Conservation (phyloP, 2,888 invertebrate species). For the Syrphus vitripennis region DNA sequence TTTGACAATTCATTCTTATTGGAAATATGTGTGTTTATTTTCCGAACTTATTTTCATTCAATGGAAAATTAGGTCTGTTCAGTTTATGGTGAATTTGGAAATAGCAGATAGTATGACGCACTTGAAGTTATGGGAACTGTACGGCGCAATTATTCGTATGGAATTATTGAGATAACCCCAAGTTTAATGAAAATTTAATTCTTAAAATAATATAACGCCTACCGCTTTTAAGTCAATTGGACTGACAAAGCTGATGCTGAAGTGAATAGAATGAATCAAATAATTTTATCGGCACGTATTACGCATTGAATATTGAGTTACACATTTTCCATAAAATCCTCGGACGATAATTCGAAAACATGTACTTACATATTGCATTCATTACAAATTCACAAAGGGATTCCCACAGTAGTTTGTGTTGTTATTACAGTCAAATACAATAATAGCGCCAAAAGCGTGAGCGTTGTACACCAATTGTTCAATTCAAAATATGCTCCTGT, state of each 20-base stretch:
- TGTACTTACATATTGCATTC: not conserved
- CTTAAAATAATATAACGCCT: too few relatives aligned
- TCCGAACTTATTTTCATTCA: too few relatives aligned
- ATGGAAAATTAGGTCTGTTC: too few relatives aligned
- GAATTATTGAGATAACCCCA: too few relatives aligned
- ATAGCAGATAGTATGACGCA: too few relatives aligned
- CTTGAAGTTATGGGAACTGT: too few relatives aligned
- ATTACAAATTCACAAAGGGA: not conserved
- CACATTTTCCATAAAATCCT: not conserved
- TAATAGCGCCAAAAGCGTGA: conserved; percentile 13
- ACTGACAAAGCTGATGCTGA: not conserved
- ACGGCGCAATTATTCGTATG: too few relatives aligned
- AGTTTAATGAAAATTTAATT: too few relatives aligned
- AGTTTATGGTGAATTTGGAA: too few relatives aligned
- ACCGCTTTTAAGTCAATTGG: not conserved
- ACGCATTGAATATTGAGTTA: not conserved
- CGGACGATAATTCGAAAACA: not conserved
- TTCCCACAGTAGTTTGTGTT: not conserved
- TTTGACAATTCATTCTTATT: too few relatives aligned
- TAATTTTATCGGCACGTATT: not conserved
- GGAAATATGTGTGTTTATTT: too few relatives aligned
- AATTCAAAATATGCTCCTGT: conserved; percentile 6
- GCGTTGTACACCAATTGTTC: conserved; percentile 13
- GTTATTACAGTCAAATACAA: not conserved
- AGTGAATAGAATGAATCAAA: not conserved